phyloP scores from a whole-genome alignment of 1,140 invertebrate species.

The Cecropterus lyciades region DNA sequence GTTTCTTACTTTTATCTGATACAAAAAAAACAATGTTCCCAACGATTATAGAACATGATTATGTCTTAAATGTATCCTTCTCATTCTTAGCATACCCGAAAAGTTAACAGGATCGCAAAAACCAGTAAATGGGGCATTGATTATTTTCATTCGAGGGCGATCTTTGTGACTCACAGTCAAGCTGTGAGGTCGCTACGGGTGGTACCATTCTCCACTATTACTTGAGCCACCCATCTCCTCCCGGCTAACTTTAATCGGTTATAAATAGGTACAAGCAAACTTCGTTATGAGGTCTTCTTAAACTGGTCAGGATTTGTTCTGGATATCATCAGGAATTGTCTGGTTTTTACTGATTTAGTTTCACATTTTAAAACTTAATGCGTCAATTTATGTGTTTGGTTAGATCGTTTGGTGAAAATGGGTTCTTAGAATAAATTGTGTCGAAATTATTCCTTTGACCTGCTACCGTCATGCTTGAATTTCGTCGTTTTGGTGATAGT shows the following conservation, averaged over 20 bases:
- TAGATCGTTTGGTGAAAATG: constrained; percentile 6
- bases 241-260: not conserved
- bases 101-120: too few relatives aligned
- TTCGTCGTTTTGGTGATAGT: too few relatives aligned
- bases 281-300: constrained; percentile 15
- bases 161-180: constrained; percentile 30
- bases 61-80: too few relatives aligned
- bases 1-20: too few relatives aligned
- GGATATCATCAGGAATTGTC: constrained; percentile 33
- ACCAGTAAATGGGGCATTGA: not conserved
- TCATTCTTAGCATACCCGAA: too few relatives aligned
- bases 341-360: constrained; percentile 2
- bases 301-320: constrained; percentile 28
- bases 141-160: constrained; percentile 17
- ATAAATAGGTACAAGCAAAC: not conserved
- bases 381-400: constrained; percentile 5
- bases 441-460: constrained; percentile 26
- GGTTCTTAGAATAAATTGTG: constrained; percentile 31
- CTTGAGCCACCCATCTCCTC: constrained; percentile 9
- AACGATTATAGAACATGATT: too few relatives aligned
- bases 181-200: constrained; percentile 37
- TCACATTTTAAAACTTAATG: not conserved
- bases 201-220: constrained; percentile 14
- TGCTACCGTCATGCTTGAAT: constrained; percentile 35
- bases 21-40: too few relatives aligned